Base-by-base conservation (phyloP, 2,113 vertebrate species). In the Python bivittatus region DNA sequence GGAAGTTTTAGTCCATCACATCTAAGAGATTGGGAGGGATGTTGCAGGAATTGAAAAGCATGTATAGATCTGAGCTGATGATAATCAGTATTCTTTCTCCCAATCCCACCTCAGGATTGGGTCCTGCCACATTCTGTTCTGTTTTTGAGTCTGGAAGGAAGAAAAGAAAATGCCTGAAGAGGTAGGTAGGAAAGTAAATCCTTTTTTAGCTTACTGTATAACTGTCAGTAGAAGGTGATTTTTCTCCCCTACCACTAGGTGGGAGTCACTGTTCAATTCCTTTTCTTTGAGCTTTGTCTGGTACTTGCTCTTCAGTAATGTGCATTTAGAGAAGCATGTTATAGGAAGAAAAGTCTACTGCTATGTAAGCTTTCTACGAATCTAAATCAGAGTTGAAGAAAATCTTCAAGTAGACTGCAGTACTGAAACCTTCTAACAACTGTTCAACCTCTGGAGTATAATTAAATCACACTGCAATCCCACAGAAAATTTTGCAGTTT, bases 401-500 rank as follows among this genome's bases (percentile, higher is more conserved):
- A 53, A 84, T 61, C 27, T n/a, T 33, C 27, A 25, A 4, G 13
- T 56, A 61, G 42, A 61, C 11, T 84, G 15, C 7, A 48, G 33
- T 89, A 6, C 27, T 52, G 72, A 48, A 88, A 11, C 8, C 52
- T 22, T 88, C 86, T 33, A 88, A 87, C 64, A 83, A 83, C 20
- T 88, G 42, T 57, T 92, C 48, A 88, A 84, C 53, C 15, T 72
- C n/a, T 88, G 44, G 38, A 15, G 11, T 48, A 29, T 61, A 27
- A 60, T 53, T 25, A 44, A 11, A 33, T 57, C 64, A 98, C 98
- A 98, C 98, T 97, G 98, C 98, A 98, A 97, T 97, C 96, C 94
- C 96, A 98, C 98, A 98, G 98, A 98, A 98, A 97, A 98, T 96
- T 98, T 97, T 97, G 98, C 98, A 97, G 97, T 97, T 98, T 79